Percentiles rank a stretch among this genome's conserved stretches.
Conservation (phyloP, 1,140 invertebrate species). For the Drosophila sproati region DNA sequence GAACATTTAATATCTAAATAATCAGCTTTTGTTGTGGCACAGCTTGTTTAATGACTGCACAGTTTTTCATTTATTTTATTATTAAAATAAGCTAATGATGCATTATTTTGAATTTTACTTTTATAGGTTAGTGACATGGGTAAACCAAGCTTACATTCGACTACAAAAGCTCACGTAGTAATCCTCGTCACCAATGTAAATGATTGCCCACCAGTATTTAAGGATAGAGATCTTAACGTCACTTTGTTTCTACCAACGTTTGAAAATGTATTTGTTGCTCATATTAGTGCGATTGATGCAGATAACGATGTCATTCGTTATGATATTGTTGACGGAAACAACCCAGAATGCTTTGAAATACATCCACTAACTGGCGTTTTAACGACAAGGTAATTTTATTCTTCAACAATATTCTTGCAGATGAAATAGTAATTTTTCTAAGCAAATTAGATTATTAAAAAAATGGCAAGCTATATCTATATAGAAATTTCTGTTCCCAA, state of each 20-base stretch:
- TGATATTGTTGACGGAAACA: conserved; percentile 93
- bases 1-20: not conserved
- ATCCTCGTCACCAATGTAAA: conserved; percentile 94
- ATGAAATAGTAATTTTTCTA: no score
- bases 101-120: conserved; percentile 2
- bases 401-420: no score
- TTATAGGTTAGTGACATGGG: conserved; percentile 92
- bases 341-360: conserved; percentile 91
- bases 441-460: no score
- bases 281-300: conserved; percentile 90
- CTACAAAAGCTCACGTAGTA: conserved; percentile 89
- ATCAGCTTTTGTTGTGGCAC: no score
- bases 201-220: conserved; percentile 93
- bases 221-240: conserved; percentile 89
- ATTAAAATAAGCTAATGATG: no score
- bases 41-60: not conserved
- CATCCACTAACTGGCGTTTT: conserved; percentile 90
- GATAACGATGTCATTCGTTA: conserved; percentile 91
- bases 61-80: no score
- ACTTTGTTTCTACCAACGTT: conserved; percentile 93
- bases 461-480: no score
- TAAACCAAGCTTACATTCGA: conserved; percentile 91
- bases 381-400: conserved; percentile 80
- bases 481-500: no score
- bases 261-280: conserved; percentile 89